These are phyloP conservation scores for Albula glossodonta DNA, from an alignment of 2,113 vertebrate genomes.

Conservation along the genomic window DNA sequence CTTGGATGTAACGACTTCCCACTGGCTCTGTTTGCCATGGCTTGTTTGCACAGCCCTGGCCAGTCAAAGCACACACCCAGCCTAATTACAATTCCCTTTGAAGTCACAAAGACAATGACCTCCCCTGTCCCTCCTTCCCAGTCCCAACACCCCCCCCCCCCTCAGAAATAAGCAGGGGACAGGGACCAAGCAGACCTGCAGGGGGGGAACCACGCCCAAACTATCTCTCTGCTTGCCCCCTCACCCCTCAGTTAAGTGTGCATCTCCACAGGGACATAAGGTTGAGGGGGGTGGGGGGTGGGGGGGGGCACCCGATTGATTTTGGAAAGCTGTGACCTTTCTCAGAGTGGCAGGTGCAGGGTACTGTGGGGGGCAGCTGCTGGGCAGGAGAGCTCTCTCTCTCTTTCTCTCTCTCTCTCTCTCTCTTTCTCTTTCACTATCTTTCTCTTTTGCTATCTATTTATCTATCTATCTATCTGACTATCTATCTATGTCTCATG, in stretches of 20 bases:
- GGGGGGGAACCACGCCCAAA: background rate
- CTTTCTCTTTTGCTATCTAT: background rate
- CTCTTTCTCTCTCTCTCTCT: background rate
- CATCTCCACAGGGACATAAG: background rate
- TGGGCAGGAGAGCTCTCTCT: background rate
- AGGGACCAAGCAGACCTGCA: background rate
- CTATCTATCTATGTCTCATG: background rate
- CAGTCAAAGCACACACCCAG: background rate
- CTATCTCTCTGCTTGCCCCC: background rate
- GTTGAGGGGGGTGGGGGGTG: too few species aligned
- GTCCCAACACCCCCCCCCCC: too few species aligned
- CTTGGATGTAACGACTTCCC: background rate
- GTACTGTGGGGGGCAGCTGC: background rate
- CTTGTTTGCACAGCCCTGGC: background rate
- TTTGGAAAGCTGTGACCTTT: background rate
- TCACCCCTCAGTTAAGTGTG: background rate
- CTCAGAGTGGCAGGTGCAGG: background rate
- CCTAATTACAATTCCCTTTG: background rate
- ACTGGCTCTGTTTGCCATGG: background rate
- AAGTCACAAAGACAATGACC: background rate
- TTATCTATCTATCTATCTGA: background rate
- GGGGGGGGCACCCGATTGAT: background rate
- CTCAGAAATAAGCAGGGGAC: too few species aligned
- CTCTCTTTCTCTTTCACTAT: background rate
- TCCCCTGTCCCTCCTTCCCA: too few species aligned